These are phyloP conservation scores for Serripes groenlandicus DNA, from an alignment of 2,888 invertebrate species.

Conservation along the genomic window DNA sequence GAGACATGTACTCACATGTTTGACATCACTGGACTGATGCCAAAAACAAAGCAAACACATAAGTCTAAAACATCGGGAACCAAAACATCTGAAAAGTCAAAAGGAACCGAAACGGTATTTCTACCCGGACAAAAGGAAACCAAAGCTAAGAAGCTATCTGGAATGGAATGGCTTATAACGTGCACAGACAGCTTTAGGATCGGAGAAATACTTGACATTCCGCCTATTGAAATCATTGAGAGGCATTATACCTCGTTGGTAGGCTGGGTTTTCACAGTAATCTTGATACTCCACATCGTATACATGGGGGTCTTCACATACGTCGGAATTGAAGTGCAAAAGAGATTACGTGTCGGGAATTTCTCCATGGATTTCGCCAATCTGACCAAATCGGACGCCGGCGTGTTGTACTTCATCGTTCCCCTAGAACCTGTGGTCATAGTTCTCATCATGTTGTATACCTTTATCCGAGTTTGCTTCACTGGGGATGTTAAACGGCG, in stretches of 20 bases:
- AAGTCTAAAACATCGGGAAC: neutral
- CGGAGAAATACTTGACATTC: slow-evolving; percentile 78
- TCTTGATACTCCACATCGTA: slow-evolving; percentile 79
- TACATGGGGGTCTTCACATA: slow-evolving; percentile 81
- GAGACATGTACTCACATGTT: slow-evolving; percentile 52
- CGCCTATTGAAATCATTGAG: slow-evolving; percentile 79
- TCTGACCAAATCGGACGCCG: slow-evolving; percentile 24
- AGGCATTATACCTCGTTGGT: slow-evolving; percentile 78
- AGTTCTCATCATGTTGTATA: slow-evolving; percentile 53
- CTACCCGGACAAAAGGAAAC: neutral
- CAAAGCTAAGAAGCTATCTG: slow-evolving; percentile 59
- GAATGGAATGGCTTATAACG: slow-evolving; percentile 77
- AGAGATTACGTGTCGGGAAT: slow-evolving; percentile 43
- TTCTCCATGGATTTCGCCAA: slow-evolving; percentile 17
- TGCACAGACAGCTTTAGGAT: slow-evolving; percentile 70
- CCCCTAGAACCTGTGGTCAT: slow-evolving; percentile 75
- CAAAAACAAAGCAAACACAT: slow-evolving; percentile 63
- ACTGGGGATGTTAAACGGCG: slow-evolving; percentile 18
- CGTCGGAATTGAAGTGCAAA: slow-evolving; percentile 63
- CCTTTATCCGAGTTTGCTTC: slow-evolving; percentile 8
- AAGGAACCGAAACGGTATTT: neutral
- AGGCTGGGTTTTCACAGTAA: slow-evolving; percentile 75
- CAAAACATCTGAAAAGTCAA: neutral
- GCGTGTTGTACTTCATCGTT: slow-evolving; percentile 68
- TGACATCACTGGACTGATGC: slow-evolving; percentile 80